Evolutionary conservation across 1,140 invertebrate genomes (phyloP).

Genomic region (Atta cephalotes): DNA sequence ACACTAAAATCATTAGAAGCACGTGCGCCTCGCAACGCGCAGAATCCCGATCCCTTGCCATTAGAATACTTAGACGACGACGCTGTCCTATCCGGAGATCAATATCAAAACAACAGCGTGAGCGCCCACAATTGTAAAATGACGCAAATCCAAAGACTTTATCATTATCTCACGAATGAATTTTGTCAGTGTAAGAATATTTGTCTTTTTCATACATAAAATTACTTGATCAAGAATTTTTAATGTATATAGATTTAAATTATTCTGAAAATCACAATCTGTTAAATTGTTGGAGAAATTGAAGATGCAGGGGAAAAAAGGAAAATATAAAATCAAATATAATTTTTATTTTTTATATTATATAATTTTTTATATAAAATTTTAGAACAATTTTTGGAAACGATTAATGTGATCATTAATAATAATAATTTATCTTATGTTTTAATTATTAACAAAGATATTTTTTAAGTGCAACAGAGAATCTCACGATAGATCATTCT

Average conservation of each 20-base stretch:
- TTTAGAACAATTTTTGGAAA: neutral
- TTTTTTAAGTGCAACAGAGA: neutral
- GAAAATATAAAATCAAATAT: neutral
- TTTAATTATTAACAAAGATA: neutral
- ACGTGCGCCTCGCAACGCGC: constrained; percentile 79
- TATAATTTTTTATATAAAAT: neutral
- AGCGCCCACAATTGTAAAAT: constrained; percentile 62
- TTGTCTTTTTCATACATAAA: neutral
- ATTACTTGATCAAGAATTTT: neutral
- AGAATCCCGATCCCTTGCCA: constrained; percentile 78
- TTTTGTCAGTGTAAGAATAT: neutral
- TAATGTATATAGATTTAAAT: neutral
- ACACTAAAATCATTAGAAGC: constrained; percentile 85
- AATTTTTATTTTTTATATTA: neutral
- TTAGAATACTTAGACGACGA: constrained; percentile 83
- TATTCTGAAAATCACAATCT: neutral
- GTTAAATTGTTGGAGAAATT: neutral
- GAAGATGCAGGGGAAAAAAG: neutral
- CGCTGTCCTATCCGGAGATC: constrained; percentile 81
- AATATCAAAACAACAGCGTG: constrained; percentile 82
- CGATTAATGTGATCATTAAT: neutral
- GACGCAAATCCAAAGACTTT: constrained; percentile 45
- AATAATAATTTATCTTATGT: neutral
- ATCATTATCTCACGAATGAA: neutral
- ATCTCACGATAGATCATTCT: neutral